Conservation (phyloP, 2,888 invertebrate species). For the Argyresthia goedartella region DNA sequence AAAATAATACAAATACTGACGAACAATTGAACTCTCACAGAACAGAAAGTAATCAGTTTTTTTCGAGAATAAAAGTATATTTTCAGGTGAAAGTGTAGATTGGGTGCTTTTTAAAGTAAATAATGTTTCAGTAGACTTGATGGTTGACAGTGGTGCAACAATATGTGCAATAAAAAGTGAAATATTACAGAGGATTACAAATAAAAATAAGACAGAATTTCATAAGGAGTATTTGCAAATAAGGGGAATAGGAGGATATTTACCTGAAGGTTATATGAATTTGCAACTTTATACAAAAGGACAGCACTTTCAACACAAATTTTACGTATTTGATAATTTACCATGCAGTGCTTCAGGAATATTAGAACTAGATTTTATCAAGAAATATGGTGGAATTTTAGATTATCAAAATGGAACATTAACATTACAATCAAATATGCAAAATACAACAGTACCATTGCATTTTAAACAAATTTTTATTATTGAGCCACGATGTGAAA, state of each 20-base stretch:
- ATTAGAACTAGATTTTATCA: background rate
- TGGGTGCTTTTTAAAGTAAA: background rate
- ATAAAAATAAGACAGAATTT: background rate
- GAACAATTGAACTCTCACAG: no score
- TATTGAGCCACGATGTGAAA: no score
- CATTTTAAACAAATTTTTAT: background rate
- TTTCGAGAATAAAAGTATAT: background rate
- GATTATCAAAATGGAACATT: background rate
- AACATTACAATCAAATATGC: background rate
- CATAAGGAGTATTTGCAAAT: background rate
- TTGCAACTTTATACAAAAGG: no score
- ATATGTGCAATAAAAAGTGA: background rate
- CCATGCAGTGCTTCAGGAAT: no score
- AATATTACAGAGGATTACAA: background rate
- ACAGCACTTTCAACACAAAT: no score
- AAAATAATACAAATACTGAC: no score
- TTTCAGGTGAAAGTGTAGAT: background rate
- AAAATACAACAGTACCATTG: background rate
- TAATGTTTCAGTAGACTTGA: background rate
- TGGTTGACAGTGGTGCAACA: background rate
- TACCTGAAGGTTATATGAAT: background rate
- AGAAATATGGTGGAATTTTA: background rate
- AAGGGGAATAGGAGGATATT: background rate
- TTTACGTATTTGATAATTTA: no score
- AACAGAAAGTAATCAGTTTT: background rate